A percentile compares a stretch with the other conserved stretches of the same genome.
These are phyloP conservation scores for Agrochola macilenta DNA, from an alignment of 2,888 invertebrate species.

Conservation along the genomic window DNA sequence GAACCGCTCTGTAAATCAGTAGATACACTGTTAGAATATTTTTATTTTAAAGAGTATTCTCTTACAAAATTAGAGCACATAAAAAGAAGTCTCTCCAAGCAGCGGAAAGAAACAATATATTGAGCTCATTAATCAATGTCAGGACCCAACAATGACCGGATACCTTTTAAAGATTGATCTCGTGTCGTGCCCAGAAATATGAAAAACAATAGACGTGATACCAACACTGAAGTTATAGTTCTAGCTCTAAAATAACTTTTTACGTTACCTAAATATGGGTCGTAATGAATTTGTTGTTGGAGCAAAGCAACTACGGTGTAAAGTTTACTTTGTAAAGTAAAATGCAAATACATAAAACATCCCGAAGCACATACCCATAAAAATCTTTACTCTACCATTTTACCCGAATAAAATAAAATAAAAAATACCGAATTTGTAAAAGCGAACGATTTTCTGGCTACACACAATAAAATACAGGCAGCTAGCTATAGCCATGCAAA, in stretches of 20 bases:
- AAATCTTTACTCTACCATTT: constrained; percentile 54
- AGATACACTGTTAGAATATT: neutral
- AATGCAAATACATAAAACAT: constrained; percentile 52
- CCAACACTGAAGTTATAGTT: constrained; percentile 29
- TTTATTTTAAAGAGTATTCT: constrained; percentile 16
- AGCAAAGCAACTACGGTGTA: constrained; percentile 15
- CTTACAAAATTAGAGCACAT: constrained; percentile 49
- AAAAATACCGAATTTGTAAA: constrained; percentile 62
- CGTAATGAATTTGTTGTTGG: constrained; percentile 16
- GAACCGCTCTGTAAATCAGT: neutral
- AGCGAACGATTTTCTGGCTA: constrained; percentile 63
- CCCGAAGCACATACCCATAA: constrained; percentile 39
- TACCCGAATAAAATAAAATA: constrained; percentile 60
- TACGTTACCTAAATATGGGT: constrained; percentile 4
- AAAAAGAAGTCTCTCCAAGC: constrained; percentile 66
- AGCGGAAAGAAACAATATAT: constrained; percentile 78
- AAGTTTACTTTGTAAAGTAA: constrained; percentile 42
- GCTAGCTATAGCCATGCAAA: constrained; percentile 70
- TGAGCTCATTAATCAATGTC: constrained; percentile 82
- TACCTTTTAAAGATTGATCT: constrained; percentile 72
- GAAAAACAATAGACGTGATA: constrained; percentile 57
- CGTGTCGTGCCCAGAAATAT: constrained; percentile 66
- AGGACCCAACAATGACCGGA: constrained; percentile 79
- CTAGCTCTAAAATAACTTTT: constrained; percentile 10
- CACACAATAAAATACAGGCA: constrained; percentile 66